These are phyloP conservation scores for Cryptophagus acutangulus DNA, from an alignment of 2,888 invertebrate species.

Conservation along the genomic window DNA sequence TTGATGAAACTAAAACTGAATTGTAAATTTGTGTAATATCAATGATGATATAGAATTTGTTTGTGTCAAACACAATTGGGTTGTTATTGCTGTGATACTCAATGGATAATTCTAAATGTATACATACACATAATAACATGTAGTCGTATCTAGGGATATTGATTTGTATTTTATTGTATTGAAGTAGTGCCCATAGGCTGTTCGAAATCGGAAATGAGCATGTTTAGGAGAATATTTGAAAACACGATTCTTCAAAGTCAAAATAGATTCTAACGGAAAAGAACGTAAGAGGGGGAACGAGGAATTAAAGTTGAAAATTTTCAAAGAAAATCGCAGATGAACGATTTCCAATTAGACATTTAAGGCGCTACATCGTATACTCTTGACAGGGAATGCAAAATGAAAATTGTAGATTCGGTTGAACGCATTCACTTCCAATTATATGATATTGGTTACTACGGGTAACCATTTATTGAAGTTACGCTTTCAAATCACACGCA, in stretches of 20 bases:
- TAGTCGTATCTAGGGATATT: too few relatives aligned
- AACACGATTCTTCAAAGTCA: constrained; percentile 17
- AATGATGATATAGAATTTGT: too few relatives aligned
- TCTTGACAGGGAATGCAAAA: constrained; percentile 32
- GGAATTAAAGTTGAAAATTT: constrained; percentile 23
- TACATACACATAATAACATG: too few relatives aligned
- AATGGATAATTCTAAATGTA: too few relatives aligned
- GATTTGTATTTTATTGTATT: too few relatives aligned
- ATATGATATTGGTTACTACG: constrained; percentile 35
- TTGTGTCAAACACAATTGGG: too few relatives aligned
- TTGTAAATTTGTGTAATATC: too few relatives aligned
- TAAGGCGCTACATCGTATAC: constrained; percentile 19
- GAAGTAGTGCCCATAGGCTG: too few relatives aligned
- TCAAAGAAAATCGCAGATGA: constrained; percentile 29
- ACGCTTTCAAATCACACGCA: constrained; percentile 17
- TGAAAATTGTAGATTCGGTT: constrained; percentile 36
- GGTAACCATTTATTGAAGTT: constrained; percentile 34
- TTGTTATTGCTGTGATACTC: too few relatives aligned
- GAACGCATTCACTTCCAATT: constrained; percentile 35
- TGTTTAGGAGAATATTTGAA: constrained; percentile 16
- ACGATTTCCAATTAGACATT: constrained; percentile 30
- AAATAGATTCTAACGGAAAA: constrained; percentile 13
- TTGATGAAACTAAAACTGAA: too few relatives aligned
- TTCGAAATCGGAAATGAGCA: constrained; percentile 6
- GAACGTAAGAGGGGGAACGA: constrained; percentile 15